Percentiles rank a stretch among this genome's conserved stretches.
Evolutionary conservation across 2,888 invertebrate genomes (phyloP).

Genomic region (Lapara coniferarum): DNA sequence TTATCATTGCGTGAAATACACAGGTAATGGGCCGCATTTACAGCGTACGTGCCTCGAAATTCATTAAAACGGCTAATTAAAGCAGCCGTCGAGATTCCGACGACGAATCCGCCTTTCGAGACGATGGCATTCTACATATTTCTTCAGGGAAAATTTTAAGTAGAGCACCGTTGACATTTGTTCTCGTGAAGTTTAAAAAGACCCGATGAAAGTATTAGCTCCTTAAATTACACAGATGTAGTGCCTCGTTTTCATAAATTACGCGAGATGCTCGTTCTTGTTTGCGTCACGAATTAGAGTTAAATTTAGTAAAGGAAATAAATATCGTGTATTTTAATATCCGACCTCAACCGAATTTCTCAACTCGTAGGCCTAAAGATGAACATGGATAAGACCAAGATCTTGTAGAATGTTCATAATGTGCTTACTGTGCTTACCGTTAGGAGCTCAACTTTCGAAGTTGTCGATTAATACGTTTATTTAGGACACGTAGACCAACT

Average conservation of each 20-base stretch:
- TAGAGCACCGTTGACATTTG: constrained; percentile 49
- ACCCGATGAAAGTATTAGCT: constrained; percentile 46
- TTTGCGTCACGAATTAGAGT: constrained; percentile 10
- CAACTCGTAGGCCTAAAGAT: too few species aligned
- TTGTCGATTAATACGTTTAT: too few species aligned
- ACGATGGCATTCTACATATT: constrained; percentile 57
- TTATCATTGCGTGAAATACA: constrained; percentile 78
- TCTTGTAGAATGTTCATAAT: too few species aligned
- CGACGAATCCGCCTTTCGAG: constrained; percentile 60
- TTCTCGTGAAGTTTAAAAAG: constrained; percentile 46
- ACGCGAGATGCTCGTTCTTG: not conserved
- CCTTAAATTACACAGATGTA: constrained; percentile 40
- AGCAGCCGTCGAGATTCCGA: constrained; percentile 67
- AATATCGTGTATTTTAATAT: too few species aligned
- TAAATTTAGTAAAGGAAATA: constrained; percentile 2
- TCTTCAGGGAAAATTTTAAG: constrained; percentile 59
- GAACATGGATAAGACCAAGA: too few species aligned
- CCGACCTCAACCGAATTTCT: too few species aligned
- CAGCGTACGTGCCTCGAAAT: constrained; percentile 78
- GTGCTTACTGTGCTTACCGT: too few species aligned
- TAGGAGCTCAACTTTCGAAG: too few species aligned
- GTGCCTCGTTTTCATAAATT: constrained; percentile 27
- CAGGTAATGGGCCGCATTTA: constrained; percentile 78
- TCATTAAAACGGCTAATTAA: constrained; percentile 80
- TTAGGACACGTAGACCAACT: too few species aligned